Percentiles rank a stretch among this genome's conserved stretches.
Evolutionary conservation across 2,888 invertebrate species (phyloP).

Genomic region (Peribatodes rhomboidaria): DNA sequence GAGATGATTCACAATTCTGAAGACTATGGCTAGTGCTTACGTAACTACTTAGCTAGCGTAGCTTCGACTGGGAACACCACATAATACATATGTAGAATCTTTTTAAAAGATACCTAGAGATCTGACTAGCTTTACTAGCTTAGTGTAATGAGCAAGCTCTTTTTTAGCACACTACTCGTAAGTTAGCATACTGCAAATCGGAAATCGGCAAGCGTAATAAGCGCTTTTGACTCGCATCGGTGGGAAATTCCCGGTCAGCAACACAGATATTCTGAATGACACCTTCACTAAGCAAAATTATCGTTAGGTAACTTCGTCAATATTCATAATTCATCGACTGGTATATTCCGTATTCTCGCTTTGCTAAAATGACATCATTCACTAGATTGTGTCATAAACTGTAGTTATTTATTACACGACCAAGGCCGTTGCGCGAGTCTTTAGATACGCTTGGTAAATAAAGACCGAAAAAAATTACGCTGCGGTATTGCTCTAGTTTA

Average conservation of each 20-base stretch:
- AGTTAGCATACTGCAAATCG: too few species aligned
- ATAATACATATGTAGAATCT: too few species aligned
- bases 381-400: constrained; percentile 57
- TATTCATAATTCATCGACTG: constrained; percentile 24
- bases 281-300: neutral
- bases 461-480: constrained; percentile 23
- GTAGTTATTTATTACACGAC: constrained; percentile 44
- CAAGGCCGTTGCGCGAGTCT: constrained; percentile 43
- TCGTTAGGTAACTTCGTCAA: neutral
- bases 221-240: neutral
- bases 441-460: constrained; percentile 38
- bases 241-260: neutral
- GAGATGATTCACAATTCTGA: too few species aligned
- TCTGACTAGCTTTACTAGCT: too few species aligned
- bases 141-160: too few species aligned
- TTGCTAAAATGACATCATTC: constrained; percentile 58
- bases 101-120: too few species aligned
- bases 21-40: too few species aligned
- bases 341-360: constrained; percentile 41
- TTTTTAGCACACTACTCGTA: too few species aligned
- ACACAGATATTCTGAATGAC: neutral
- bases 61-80: too few species aligned
- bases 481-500: constrained; percentile 4
- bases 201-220: neutral
- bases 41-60: too few species aligned